Evolutionary conservation across 1,140 invertebrate species (phyloP), one percentile per base, ranked within the genome.

Genomic region (Halesus radiatus): DNA sequence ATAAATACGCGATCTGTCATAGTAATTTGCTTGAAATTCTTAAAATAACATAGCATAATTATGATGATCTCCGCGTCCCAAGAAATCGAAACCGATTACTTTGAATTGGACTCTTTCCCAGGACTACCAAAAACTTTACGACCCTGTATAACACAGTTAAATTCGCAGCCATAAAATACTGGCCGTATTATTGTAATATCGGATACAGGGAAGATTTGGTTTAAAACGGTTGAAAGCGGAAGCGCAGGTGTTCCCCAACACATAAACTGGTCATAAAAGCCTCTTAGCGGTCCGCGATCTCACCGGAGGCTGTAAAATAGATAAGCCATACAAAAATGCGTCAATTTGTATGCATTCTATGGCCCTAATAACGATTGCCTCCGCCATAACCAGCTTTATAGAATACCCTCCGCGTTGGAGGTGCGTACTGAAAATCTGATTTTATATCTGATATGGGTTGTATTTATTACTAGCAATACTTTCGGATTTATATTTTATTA

Each of bases 271-370:
- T 81, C 76, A 77, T 81, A 81, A 81, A 81, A 76, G 72, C 50
- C 64, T 79, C 76, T 81, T 81, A 81, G 80, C 80, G 73, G 76
- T 76, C 68, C 32, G 26, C 60, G 56, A 56, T 74, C 45, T 72
- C 16, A 52, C 45, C 68, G 72, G n/a, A 20, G 10, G 23, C 52
- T n/a, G 16, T 15, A 56, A 74, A 56, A 74, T 56, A 56, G 16
- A 26, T 50, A 52, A 56, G 75, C 32, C 56, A 13, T 64, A 3
- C 23, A 58, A 78, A 83, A 83, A 80, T 78, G 81, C 81, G 81
- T 83, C 81, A 74, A 75, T 83, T 83, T 83, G 81, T 83, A 83
- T 83, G 81, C 81, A 83, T 83, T 83, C 78, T 50, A 78, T 78
- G 81, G 60, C 78, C 52, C 45, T 78, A 80, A 78, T 83, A 83